phyloP scores from a whole-genome alignment of 1,140 invertebrate genomes.

The Galleria mellonella region DNA sequence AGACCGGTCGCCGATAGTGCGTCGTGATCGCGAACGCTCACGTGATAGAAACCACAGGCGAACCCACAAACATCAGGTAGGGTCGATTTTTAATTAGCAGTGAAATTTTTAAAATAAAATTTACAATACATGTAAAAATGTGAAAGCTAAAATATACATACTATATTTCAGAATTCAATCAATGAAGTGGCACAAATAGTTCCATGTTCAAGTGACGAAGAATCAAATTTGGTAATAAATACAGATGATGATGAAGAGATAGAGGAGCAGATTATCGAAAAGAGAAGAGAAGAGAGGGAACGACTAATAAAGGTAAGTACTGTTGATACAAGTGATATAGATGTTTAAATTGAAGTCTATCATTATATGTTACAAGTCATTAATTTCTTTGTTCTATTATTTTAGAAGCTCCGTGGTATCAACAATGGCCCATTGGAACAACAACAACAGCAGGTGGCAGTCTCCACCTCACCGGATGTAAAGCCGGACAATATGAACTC shows the following conservation, averaged over 20 bases:
- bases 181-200: conserved; percentile 82
- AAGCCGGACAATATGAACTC: neutral
- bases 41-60: conserved; percentile 31
- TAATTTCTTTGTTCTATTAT: too few species aligned
- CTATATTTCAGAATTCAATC: conserved; percentile 83
- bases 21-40: conserved; percentile 34
- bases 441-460: neutral
- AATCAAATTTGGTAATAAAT: conserved; percentile 83
- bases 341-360: too few species aligned
- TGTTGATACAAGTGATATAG: too few species aligned
- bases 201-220: conserved; percentile 75
- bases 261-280: conserved; percentile 95
- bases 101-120: too few species aligned
- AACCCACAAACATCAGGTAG: conserved; percentile 33
- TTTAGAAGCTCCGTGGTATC: conserved; percentile 11
- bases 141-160: too few species aligned
- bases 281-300: conserved; percentile 90
- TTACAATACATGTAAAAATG: too few species aligned
- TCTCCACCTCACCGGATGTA: neutral
- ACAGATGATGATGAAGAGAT: conserved; percentile 94
- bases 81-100: conserved; percentile 7
- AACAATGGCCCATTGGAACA: neutral
- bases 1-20: conserved; percentile 14
- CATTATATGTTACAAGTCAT: too few species aligned
- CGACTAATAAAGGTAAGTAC: conserved; percentile 86